Conservation (phyloP, 2,888 invertebrate species). For the Argynnis bischoffii region DNA sequence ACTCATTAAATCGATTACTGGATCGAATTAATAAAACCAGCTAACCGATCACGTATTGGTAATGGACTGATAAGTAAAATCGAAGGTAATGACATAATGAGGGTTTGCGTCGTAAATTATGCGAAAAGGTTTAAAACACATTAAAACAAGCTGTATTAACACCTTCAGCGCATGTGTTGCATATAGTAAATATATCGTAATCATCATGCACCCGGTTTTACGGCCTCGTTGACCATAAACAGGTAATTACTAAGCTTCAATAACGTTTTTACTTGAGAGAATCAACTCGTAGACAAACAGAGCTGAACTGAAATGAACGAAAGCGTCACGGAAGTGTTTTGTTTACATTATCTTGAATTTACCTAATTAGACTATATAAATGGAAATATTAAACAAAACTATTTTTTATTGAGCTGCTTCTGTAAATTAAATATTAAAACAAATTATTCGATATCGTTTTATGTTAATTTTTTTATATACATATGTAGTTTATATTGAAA, state of each 20-base stretch:
- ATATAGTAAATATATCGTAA: constrained; percentile 36
- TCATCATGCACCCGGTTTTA: constrained; percentile 40
- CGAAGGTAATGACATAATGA: constrained; percentile 43
- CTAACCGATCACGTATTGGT: constrained; percentile 34
- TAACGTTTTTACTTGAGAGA: constrained; percentile 37
- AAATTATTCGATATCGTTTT: constrained; percentile 4
- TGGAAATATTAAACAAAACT: neutral
- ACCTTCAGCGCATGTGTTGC: constrained; percentile 33
- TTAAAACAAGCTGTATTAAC: constrained; percentile 42
- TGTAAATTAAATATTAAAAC: constrained; percentile 4
- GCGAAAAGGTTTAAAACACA: constrained; percentile 40
- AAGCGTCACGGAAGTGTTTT: constrained; percentile 51
- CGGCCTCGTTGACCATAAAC: constrained; percentile 41
- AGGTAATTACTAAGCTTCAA: constrained; percentile 37
- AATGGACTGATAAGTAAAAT: constrained; percentile 41
- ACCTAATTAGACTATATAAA: constrained; percentile 6
- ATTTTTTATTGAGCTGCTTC: constrained; percentile 1
- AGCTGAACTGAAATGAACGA: constrained; percentile 52
- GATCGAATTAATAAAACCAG: constrained; percentile 37
- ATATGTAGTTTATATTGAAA: no score
- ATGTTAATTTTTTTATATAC: no score
- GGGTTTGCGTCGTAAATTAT: constrained; percentile 41
- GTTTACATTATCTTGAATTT: constrained; percentile 16
- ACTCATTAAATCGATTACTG: constrained; percentile 36
- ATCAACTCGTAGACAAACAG: constrained; percentile 59